phyloP scores from a whole-genome alignment of 2,888 invertebrate genomes.

The Pollenia angustigena region DNA sequence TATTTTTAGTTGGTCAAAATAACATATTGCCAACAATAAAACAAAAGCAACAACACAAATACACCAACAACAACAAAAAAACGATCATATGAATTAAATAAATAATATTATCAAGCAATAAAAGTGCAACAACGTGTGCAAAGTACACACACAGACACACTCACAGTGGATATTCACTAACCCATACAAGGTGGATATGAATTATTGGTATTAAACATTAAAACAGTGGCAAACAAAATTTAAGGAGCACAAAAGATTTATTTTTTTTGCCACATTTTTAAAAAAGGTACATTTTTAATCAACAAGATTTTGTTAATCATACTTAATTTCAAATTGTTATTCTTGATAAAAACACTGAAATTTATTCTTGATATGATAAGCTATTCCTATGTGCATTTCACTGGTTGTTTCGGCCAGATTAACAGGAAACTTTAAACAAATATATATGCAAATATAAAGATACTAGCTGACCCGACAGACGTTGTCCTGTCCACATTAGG shows the following conservation, averaged over 20 bases:
- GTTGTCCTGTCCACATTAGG: too few species aligned
- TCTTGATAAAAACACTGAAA: too few species aligned
- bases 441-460: too few species aligned
- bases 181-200: conserved; percentile 29
- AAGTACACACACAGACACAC: conserved; percentile 35
- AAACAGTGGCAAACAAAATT: not conserved
- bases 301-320: too few species aligned
- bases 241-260: too few species aligned
- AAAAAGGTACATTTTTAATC: not conserved
- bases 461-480: too few species aligned
- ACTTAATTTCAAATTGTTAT: too few species aligned
- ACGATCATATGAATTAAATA: conserved; percentile 63
- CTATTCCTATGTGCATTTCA: too few species aligned
- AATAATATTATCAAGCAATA: conserved; percentile 63
- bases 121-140: conserved; percentile 66
- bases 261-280: not conserved
- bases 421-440: too few species aligned
- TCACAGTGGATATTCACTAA: conserved; percentile 8
- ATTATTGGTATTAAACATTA: conserved; percentile 21
- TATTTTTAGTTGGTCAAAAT: conserved; percentile 64
- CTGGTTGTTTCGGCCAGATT: too few species aligned
- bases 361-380: too few species aligned
- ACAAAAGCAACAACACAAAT: conserved; percentile 22
- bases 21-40: conserved; percentile 69
- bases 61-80: conserved; percentile 24